A percentile compares a stretch with the other conserved stretches of the same genome.
Evolutionary conservation across 2,797 vertebrate species (phyloP).

Genomic region (Uromys caudimaculatus): DNA sequence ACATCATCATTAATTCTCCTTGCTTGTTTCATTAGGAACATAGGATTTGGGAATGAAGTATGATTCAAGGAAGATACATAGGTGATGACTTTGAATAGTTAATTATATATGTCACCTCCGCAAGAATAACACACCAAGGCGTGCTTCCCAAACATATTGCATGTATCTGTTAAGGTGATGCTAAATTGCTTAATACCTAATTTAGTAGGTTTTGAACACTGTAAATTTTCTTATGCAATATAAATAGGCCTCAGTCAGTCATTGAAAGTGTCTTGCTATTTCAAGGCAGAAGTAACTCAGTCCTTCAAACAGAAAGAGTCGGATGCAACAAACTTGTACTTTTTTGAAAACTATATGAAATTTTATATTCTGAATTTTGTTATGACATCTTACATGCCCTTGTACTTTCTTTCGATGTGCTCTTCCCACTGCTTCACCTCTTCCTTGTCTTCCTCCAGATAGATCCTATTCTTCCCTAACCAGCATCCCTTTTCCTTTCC

Average conservation of each 20-base stretch:
- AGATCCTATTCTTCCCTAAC: background rate
- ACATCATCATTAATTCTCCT: background rate
- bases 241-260: background rate
- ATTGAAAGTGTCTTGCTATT: background rate
- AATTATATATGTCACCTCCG: background rate
- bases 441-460: no score
- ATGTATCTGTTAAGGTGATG: background rate
- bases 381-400: background rate
- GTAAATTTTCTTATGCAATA: background rate
- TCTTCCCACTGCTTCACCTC: background rate
- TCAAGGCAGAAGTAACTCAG: background rate
- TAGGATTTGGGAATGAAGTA: background rate
- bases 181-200: background rate
- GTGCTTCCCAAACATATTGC: background rate
- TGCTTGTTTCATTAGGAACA: background rate
- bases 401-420: no score
- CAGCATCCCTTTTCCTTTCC: background rate
- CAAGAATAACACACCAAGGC: no score
- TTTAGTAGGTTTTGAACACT: background rate
- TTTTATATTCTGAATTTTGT: background rate
- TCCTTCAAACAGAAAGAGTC: background rate
- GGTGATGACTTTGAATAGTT: background rate
- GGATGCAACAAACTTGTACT: background rate
- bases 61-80: background rate
- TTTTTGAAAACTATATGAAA: background rate